phyloP scores from a whole-genome alignment of 2,113 vertebrate species.

The Sporophila hypoxantha region DNA sequence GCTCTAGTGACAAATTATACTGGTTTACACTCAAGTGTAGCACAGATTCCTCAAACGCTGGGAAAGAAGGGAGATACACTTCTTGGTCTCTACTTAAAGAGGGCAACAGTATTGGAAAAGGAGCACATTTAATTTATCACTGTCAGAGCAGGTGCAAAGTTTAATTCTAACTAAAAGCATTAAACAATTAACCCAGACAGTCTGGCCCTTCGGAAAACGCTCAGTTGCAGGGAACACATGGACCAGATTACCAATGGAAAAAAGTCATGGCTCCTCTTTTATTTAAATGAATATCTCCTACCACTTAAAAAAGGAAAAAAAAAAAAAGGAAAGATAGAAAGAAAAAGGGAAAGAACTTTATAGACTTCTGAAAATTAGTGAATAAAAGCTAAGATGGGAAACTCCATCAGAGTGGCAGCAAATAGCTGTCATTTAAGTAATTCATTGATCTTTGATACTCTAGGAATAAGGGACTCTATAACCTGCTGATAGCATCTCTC shows the following conservation, averaged over 20 bases:
- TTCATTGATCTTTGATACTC: slow-evolving; percentile 30
- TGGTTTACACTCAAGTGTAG: slow-evolving; percentile 85
- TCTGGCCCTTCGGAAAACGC: slow-evolving; percentile 76
- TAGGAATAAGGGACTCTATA: slow-evolving; percentile 27
- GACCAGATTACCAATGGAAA: slow-evolving; percentile 73
- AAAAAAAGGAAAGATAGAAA: not conserved
- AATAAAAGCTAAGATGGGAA: slow-evolving; percentile 50
- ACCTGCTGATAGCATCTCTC: not conserved
- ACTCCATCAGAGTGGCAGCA: slow-evolving; percentile 35
- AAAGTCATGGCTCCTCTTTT: slow-evolving; percentile 56
- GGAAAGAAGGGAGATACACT: slow-evolving; percentile 81
- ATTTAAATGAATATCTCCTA: slow-evolving; percentile 61
- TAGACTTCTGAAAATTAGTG: slow-evolving; percentile 24
- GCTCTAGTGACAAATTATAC: slow-evolving; percentile 93
- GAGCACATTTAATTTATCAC: slow-evolving; percentile 85
- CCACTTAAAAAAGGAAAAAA: not conserved
- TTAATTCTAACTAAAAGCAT: slow-evolving; percentile 89
- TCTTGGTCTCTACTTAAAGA: slow-evolving; percentile 84
- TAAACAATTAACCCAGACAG: slow-evolving; percentile 86
- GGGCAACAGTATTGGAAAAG: slow-evolving; percentile 81
- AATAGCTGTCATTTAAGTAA: slow-evolving; percentile 43
- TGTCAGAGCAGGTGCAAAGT: slow-evolving; percentile 86
- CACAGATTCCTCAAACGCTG: slow-evolving; percentile 76
- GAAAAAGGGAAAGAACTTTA: slow-evolving; percentile 51
- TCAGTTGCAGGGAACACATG: slow-evolving; percentile 73